Conservation (phyloP, 2,888 invertebrate genomes). For the Auanema sp. region DNA sequence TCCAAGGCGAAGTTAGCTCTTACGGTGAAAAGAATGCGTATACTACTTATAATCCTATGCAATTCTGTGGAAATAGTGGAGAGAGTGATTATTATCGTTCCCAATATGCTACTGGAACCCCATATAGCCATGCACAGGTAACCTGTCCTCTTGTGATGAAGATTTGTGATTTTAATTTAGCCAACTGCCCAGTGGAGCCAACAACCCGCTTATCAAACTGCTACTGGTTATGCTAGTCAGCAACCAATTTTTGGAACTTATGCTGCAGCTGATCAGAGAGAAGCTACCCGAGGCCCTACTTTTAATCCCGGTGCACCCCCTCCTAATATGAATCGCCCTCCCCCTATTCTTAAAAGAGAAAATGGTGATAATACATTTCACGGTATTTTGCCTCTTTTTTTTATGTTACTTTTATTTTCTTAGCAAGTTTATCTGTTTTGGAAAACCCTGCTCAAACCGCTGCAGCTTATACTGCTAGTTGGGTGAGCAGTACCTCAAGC, state of each 20-base stretch:
- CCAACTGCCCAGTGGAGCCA: conserved; percentile 6
- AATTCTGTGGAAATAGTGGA: neutral
- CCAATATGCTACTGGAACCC: neutral
- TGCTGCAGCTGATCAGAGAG: conserved; percentile 1
- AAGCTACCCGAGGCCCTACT: conserved; percentile 6
- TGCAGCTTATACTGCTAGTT: conserved; percentile 53
- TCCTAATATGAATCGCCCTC: conserved; percentile 22
- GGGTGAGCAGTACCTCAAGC: conserved; percentile 56
- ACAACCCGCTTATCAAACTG: neutral
- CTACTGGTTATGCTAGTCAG: conserved; percentile 5
- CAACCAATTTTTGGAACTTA: conserved; percentile 8
- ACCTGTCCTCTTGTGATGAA: neutral
- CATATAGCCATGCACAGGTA: neutral
- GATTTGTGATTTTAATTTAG: conserved; percentile 1
- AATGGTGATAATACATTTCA: conserved; percentile 19
- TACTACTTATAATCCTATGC: conserved; percentile 5
- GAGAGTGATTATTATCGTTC: neutral
- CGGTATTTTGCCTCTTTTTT: conserved; percentile 1
- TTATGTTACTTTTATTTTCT: neutral
- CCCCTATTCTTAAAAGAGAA: conserved; percentile 18
- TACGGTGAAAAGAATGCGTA: conserved; percentile 9
- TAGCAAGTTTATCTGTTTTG: conserved; percentile 21
- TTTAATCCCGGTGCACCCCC: conserved; percentile 15
- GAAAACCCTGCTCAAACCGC: conserved; percentile 40
- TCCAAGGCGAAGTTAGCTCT: conserved; percentile 2